Base-by-base conservation (phyloP, 2,888 invertebrate species). In the Tachina grossa region DNA sequence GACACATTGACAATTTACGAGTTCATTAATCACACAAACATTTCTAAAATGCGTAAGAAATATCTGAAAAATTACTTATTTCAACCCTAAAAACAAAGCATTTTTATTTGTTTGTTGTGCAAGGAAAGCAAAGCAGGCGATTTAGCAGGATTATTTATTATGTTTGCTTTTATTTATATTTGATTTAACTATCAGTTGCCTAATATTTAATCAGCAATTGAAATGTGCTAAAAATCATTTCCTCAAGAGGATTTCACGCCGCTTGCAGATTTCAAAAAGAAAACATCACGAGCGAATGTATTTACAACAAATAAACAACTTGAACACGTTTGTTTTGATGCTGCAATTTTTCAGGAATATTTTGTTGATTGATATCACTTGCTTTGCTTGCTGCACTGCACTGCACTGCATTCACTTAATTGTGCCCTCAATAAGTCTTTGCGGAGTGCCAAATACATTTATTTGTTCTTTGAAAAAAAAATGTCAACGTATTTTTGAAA, bases 321-420 rank as follows among this genome's bases (percentile, higher is more conserved):
- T 77, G 47, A 75, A 72, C 79, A 85, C 74, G 85, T 69, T 55
- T 71, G 39, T 81, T 82, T 74, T 63, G 45, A 31, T 71, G 55
- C 59, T 49, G 68, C 51, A 49, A 55, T 14, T 49, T 47, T 65
- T 65, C 14, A 22, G 63, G 47, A 63, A 71, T 45, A 53, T 63
- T 53, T 19, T 45, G 11, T 45, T 71, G 11, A 69, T 45, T 71
- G 11, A 69, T 39, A 31, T 31, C 31, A 31, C 13, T 55, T 19
- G 13, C n/a, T 19, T 55, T 19, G 13, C n/a, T 55, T 59, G 22
- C 59, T 59, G 72, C 31, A 31, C 59, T 59, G 72, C 31, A 31
- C 31, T 31, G 31, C 51, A 63, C 53, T 31, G 31, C 51, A 63
- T 43, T 51, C 39, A 47, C 13, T 72, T 72, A 39, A 63, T 72